Evolutionary conservation across 2,888 invertebrate species (phyloP), one percentile per base, ranked within the genome.

Genomic region (Spodoptera exigua): DNA sequence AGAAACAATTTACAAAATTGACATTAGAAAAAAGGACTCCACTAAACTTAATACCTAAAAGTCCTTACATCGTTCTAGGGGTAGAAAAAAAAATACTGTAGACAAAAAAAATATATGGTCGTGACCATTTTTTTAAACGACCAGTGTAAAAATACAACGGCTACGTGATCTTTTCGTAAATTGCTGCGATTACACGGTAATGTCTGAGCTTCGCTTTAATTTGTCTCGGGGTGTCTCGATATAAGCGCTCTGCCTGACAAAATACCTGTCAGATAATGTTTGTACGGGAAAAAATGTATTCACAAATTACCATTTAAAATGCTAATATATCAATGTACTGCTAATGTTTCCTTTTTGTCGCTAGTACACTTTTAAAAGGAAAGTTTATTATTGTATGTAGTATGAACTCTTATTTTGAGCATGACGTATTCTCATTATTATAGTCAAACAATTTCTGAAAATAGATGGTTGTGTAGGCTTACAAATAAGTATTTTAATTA

Each of bases 81-180:
- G 37, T 21, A 46, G 40, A 44, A 36, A 37, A 27, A 27, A 64
- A 59, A 51, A 47, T 37, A 60, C 39, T 4, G 35, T 49, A 63
- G 16, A 67, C 41, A 60, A 70, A 60, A 70, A 67, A 74, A 58
- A 67, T 55, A 69, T 76, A 70, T 70, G 61, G 61, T 48, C 48
- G 64, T 52, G 70, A 72, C 74, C 78, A 76, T 78, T 82, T 80
- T 84, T 84, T 83, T 78, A 78, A 79, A 82, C 64, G 77, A 74
- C 78, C 76, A 69, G 52, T 69, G 74, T 82, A 82, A 83, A 77
- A 80, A 79, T 81, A 80, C 78, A 81, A 74, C 72, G 73, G 64
- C 71, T 78, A 82, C 85, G 84, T 82, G 85, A 84, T 84, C 81
- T 82, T 79, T 74, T 74, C 82, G 74, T 82, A 85, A 87, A 87